Conservation (phyloP, 2,113 vertebrate species). For the Sinocyclocheilus grahami region DNA sequence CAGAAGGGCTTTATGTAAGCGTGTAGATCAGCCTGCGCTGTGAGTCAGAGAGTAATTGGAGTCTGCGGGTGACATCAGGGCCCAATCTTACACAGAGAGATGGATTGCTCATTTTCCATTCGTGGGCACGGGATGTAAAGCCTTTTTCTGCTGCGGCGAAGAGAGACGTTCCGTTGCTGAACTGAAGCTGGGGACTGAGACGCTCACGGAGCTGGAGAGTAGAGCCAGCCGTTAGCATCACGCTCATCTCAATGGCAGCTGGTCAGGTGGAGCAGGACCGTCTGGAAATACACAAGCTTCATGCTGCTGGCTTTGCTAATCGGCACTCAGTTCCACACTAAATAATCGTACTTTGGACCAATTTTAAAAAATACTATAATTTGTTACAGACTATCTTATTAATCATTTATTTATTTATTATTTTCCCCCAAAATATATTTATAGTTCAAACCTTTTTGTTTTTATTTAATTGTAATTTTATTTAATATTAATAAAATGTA, state of each 20-base stretch:
- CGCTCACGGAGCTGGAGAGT: background rate
- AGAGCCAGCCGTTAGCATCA: background rate
- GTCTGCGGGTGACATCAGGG: constrained; percentile 43
- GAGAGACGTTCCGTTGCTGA: constrained; percentile 1
- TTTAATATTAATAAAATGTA: no score
- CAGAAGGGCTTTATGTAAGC: constrained; percentile 55
- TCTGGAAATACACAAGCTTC: no score
- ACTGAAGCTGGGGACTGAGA: background rate
- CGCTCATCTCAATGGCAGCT: background rate
- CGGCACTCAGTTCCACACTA: background rate
- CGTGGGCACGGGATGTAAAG: constrained; percentile 28
- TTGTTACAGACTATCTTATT: no score
- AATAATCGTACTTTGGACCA: no score
- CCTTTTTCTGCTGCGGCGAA: constrained; percentile 31
- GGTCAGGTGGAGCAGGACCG: background rate
- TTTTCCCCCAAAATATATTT: no score
- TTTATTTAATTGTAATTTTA: no score
- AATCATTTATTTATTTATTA: no score
- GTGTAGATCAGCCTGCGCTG: constrained; percentile 22
- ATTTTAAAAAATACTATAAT: no score
- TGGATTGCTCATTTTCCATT: constrained; percentile 48
- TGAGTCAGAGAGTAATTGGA: constrained; percentile 58
- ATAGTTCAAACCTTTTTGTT: no score
- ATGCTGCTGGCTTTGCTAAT: no score
- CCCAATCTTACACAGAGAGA: constrained; percentile 30